Conservation (phyloP, 1,140 invertebrate genomes). For the Brachionus koreanus region DNA sequence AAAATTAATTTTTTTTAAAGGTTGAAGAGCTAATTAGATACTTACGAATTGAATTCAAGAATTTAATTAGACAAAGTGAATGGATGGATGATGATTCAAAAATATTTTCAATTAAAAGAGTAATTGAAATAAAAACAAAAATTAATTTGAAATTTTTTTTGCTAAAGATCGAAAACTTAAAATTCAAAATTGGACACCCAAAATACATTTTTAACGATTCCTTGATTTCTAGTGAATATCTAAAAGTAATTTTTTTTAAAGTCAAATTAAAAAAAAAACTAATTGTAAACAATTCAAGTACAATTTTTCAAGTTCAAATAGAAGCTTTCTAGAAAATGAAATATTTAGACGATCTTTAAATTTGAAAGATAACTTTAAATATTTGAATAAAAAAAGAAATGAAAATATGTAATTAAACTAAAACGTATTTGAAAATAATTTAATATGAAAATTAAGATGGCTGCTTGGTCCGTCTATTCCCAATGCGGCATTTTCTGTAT, state of each 20-base stretch:
- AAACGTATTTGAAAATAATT: background rate
- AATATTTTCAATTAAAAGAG: background rate
- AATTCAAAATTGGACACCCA: background rate
- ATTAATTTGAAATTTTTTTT: background rate
- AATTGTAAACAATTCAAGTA: background rate
- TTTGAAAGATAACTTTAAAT: background rate
- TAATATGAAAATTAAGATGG: background rate
- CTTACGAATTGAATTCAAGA: background rate
- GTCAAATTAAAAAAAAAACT: background rate
- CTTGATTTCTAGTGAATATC: background rate
- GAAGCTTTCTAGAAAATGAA: background rate
- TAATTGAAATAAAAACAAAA: background rate
- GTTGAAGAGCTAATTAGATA: background rate
- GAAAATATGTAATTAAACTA: background rate
- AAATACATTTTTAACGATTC: background rate
- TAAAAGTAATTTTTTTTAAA: background rate
- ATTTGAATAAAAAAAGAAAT: background rate
- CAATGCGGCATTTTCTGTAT: background rate
- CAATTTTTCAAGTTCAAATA: background rate
- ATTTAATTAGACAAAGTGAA: background rate
- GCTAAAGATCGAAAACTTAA: background rate
- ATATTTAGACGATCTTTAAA: background rate
- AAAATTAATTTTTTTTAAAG: background rate
- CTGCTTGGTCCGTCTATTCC: background rate
- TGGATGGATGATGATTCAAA: background rate